Conservation (phyloP, 2,113 vertebrate species). For the Erythrocercus mccallii region DNA sequence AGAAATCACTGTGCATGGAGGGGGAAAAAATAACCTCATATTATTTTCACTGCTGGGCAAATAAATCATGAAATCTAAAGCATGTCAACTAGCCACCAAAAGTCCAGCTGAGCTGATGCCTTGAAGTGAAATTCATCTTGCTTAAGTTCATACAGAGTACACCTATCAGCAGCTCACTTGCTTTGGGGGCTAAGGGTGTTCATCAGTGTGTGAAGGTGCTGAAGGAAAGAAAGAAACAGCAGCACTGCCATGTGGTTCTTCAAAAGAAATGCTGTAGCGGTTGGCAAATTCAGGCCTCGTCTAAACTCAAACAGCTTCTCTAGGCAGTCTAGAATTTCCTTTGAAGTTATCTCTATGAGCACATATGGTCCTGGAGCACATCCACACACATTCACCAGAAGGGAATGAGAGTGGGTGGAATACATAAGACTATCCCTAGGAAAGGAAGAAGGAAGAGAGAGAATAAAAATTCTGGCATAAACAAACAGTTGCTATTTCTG, state of each 20-base stretch:
- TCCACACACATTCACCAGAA: conserved; percentile 50
- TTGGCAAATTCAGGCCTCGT: conserved; percentile 10
- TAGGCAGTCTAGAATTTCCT: conserved; percentile 28
- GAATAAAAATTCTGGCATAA: conserved; percentile 45
- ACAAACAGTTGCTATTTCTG: conserved; percentile 56
- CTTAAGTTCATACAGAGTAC: not conserved
- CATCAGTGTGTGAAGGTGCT: not conserved
- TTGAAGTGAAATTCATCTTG: not conserved
- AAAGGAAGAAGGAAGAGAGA: conserved; percentile 37
- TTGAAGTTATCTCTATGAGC: conserved; percentile 22
- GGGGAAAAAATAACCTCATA: not conserved
- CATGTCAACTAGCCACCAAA: not conserved
- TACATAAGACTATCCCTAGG: conserved; percentile 40
- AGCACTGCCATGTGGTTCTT: not conserved
- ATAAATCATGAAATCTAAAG: not conserved
- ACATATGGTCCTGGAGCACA: conserved; percentile 58
- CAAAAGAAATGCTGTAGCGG: conserved; percentile 35
- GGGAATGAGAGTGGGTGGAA: conserved; percentile 50
- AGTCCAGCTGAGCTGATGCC: not conserved
- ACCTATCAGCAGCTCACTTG: not conserved
- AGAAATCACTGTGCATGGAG: not conserved
- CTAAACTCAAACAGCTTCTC: conserved; percentile 38
- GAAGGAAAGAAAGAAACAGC: conserved; percentile 9
- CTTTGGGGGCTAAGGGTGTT: not conserved
- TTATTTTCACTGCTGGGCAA: not conserved